phyloP scores from a whole-genome alignment of 2,888 invertebrate species.

The Resseliella maxima region DNA sequence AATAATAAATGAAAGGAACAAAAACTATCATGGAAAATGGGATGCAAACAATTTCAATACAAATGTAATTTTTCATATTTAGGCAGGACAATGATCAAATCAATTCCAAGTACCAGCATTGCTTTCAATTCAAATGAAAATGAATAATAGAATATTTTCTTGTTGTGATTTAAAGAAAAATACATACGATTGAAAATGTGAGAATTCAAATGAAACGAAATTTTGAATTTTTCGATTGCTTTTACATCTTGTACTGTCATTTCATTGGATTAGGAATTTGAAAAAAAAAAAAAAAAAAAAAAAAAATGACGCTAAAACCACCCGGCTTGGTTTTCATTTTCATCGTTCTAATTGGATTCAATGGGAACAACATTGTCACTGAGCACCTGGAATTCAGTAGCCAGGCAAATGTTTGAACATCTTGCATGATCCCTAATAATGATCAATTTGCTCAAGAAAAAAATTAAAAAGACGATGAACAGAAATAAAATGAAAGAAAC shows the following conservation, averaged over 20 bases:
- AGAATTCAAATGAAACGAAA: background rate
- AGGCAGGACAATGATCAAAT: background rate
- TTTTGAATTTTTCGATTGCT: background rate
- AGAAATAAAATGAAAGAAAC: background rate
- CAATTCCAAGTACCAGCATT: background rate
- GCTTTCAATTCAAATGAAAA: background rate
- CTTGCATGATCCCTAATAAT: background rate
- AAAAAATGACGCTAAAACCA: background rate
- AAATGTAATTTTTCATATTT: conserved; percentile 11
- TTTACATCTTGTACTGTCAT: background rate
- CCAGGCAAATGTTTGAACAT: background rate
- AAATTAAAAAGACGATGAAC: background rate
- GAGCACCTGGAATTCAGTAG: background rate
- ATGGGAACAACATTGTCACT: background rate
- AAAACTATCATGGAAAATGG: background rate
- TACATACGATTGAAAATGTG: background rate
- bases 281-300: no score
- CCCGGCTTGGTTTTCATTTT: background rate
- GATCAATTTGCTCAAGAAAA: background rate
- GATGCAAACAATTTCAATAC: background rate
- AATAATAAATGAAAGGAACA: no score
- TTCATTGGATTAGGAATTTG: background rate
- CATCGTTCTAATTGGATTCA: background rate
- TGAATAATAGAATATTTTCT: background rate
- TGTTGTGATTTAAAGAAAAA: background rate